Conservation (phyloP, 1,140 invertebrate genomes). For the Aradophagus sp. region DNA sequence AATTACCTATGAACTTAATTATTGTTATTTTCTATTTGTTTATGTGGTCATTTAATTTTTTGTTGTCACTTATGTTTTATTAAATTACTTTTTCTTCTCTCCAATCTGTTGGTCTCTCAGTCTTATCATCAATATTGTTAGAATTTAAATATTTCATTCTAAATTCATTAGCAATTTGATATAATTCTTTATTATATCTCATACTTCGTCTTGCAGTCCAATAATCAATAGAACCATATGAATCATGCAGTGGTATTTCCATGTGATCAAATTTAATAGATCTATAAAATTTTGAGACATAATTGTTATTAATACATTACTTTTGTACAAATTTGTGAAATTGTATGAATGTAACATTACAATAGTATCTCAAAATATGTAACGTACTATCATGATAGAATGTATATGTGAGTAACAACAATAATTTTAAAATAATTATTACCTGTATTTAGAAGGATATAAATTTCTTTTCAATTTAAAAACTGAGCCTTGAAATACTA, state of each 20-base stretch:
- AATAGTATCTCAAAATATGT: too few relatives aligned
- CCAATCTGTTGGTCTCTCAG: constrained; percentile 78
- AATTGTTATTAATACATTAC: too few relatives aligned
- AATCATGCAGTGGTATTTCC: constrained; percentile 91
- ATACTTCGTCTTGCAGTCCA: constrained; percentile 94
- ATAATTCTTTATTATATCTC: constrained; percentile 85
- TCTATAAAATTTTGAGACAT: constrained; percentile 74
- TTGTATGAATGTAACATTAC: too few relatives aligned
- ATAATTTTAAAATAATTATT: too few relatives aligned
- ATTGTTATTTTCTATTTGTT: too few relatives aligned
- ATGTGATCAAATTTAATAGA: constrained; percentile 89
- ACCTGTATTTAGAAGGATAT: constrained; percentile 67
- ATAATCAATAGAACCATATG: constrained; percentile 87
- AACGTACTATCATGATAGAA: too few relatives aligned
- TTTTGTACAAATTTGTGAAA: too few relatives aligned
- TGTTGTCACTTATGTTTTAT: too few relatives aligned
- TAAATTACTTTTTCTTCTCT: constrained; percentile 77
- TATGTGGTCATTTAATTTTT: too few relatives aligned
- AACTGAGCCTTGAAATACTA: constrained; percentile 89
- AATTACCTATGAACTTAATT: too few relatives aligned
- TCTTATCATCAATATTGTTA: constrained; percentile 79
- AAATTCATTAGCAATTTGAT: constrained; percentile 83
- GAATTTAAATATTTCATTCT: constrained; percentile 82
- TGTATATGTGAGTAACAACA: too few relatives aligned
- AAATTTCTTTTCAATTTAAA: constrained; percentile 77